Base-by-base conservation (phyloP, 92 coral and sea anemone species). In the Galaxea fascicularis region DNA sequence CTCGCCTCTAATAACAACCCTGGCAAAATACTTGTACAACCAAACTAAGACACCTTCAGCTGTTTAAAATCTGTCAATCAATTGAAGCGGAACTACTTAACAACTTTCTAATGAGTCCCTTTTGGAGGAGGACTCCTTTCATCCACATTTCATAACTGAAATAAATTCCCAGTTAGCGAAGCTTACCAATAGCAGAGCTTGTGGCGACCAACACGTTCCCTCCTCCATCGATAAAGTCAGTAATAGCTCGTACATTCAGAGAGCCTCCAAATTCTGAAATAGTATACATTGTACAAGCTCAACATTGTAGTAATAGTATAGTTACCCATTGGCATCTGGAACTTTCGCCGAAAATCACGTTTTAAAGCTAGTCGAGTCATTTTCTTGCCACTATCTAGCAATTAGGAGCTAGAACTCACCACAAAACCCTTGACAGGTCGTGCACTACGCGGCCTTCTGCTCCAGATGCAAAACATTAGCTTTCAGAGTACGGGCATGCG, bases 141-240 rank as follows among this genome's bases (percentile, higher is more conserved):
- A 10, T 14, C 54, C 11, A 1, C 54, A 15, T 49, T 35, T 35
- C 41, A 35, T 6, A 35, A 35, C 41, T 35, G 41, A 35, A 6
- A 35, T 2, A 2, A 35, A 35, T 2, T 6, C 41, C 4, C 13
- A 8, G 74, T 49, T 45, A 44, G 88, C n/a, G n/a, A n/a, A n/a
- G n/a, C 93, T 70, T 51, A 96, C 99, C 99, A 91, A 96, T 91
- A 25, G 98, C 91, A 85, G 99, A 94, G 79, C 90, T 94, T 58
- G 90, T 95, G 20, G 98, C 99, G 53, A 96, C 95, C 22, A 96
- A 90, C 14, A 96, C 97, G 87, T 96, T 96, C 63, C 95, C 97
- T 44, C 99, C 99, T 81, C 98, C 99, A 93, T 96, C 99, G 60
- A 96, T 96, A 77, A 96, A 96, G 71, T 96, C 98, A 65, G 99